phyloP scores from a whole-genome alignment of 37 sponge, comb jelly and placozoan genomes.

The Chondrilla cf. caribensis region DNA sequence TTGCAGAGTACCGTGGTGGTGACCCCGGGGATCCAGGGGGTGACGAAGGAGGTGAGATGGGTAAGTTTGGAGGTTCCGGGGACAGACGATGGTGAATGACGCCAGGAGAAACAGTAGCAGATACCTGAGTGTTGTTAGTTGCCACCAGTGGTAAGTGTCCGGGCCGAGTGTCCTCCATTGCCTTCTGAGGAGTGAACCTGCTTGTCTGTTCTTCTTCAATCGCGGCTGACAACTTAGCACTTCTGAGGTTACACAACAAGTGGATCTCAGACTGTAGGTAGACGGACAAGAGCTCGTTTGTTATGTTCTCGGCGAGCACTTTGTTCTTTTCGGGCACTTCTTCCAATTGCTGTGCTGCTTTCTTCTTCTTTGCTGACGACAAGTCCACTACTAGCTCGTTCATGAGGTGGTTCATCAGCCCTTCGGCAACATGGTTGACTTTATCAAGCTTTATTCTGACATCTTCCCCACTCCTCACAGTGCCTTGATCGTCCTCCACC shows the following conservation, averaged over 20 bases:
- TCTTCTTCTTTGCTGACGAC: background rate
- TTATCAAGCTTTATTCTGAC: background rate
- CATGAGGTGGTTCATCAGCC: conserved; percentile 46
- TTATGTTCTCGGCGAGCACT: conserved; percentile 46
- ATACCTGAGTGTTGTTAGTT: background rate
- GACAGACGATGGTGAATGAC: background rate
- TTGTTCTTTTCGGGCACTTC: conserved; percentile 16
- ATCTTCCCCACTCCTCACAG: background rate
- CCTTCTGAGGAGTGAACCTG: background rate
- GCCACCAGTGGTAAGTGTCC: background rate
- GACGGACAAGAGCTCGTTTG: conserved; percentile 40
- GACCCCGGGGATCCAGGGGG: conserved; percentile 35
- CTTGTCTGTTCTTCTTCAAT: background rate
- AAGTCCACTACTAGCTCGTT: conserved; percentile 31
- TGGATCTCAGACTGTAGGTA: conserved; percentile 37
- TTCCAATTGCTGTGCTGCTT: background rate
- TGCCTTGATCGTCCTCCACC: background rate
- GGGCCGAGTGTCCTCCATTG: background rate
- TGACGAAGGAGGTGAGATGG: conserved; percentile 40
- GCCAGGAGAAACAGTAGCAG: background rate
- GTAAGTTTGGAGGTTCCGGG: conserved; percentile 26
- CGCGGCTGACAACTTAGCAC: background rate
- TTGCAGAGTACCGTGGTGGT: conserved; percentile 3
- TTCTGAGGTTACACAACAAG: conserved; percentile 25
- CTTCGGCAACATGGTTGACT: background rate